Percentiles rank a stretch among this genome's conserved stretches.
Evolutionary conservation across 2,888 invertebrate genomes (phyloP).

Genomic region (Drosophila mimetica): DNA sequence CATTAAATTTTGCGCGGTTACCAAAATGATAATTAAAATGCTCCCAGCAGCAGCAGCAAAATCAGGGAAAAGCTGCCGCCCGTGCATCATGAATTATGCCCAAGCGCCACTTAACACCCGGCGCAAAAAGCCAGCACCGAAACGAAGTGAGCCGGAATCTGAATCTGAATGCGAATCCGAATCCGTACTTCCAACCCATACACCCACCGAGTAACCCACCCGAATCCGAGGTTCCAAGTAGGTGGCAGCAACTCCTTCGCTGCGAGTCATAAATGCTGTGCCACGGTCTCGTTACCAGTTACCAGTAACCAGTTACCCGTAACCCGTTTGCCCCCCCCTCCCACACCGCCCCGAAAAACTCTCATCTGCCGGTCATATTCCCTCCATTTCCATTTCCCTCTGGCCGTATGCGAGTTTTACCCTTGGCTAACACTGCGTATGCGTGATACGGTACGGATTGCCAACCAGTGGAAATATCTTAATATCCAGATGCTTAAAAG

Average conservation of each 20-base stretch:
- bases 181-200: too few species aligned
- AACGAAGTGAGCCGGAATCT: slow-evolving; percentile 7
- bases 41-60: slow-evolving; percentile 16
- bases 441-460: slow-evolving; percentile 24
- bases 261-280: slow-evolving; percentile 68
- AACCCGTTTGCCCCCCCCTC: slow-evolving; percentile 6
- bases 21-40: slow-evolving; percentile 77
- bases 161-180: slow-evolving; percentile 17
- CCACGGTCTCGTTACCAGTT: slow-evolving; percentile 27
- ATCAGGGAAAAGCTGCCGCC: slow-evolving; percentile 17
- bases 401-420: slow-evolving; percentile 49
- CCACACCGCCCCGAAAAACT: neutral
- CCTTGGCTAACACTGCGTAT: slow-evolving; percentile 52
- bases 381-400: slow-evolving; percentile 10
- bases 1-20: slow-evolving; percentile 76
- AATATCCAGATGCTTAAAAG: neutral
- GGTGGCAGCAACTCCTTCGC: slow-evolving; percentile 17
- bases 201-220: slow-evolving; percentile 2
- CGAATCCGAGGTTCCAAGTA: neutral
- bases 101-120: slow-evolving; percentile 75
- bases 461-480: neutral
- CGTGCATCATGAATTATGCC: slow-evolving; percentile 69
- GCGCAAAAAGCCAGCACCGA: slow-evolving; percentile 9
- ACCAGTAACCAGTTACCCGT: slow-evolving; percentile 3
- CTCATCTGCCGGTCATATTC: slow-evolving; percentile 2